phyloP scores from a whole-genome alignment of 2,113 vertebrate species.

The Malurus elegans region DNA sequence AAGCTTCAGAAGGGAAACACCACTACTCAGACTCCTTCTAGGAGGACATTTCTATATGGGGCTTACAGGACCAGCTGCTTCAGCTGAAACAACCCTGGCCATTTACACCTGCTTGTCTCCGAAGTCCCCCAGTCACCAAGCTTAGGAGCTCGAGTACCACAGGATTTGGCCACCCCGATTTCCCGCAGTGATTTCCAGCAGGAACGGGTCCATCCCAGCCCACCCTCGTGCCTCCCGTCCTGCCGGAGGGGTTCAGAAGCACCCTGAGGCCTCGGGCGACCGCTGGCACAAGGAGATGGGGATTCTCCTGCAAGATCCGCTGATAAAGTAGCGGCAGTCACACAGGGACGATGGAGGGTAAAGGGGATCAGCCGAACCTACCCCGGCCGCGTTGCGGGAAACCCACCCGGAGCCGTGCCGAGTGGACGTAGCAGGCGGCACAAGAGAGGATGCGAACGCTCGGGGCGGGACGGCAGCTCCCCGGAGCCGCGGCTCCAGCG shows the following conservation, averaged over 20 bases:
- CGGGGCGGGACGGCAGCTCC: background rate
- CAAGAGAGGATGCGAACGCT: background rate
- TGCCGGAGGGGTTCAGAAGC: background rate
- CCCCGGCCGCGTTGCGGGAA: background rate
- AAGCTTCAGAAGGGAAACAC: background rate
- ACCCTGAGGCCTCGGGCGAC: background rate
- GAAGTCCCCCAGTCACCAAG: background rate
- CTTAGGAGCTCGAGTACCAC: rapidly evolving
- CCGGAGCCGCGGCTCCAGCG: background rate
- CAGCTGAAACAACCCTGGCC: background rate
- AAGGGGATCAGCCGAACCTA: background rate
- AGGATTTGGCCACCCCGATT: background rate
- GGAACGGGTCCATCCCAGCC: background rate
- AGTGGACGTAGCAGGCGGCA: background rate
- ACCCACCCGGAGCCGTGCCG: background rate
- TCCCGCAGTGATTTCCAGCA: background rate
- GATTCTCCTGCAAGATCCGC: background rate
- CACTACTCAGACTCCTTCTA: background rate
- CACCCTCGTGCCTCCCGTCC: background rate
- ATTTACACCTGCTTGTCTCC: background rate
- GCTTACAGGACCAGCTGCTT: background rate
- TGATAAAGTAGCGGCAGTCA: background rate
- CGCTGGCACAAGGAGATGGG: too few relatives aligned
- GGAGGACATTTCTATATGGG: background rate
- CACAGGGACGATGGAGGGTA: background rate